Percentiles rank a stretch among this genome's conserved stretches.
phyloP scores from a whole-genome alignment of 2,888 invertebrate genomes.

The Hemistola chrysoprasaria region DNA sequence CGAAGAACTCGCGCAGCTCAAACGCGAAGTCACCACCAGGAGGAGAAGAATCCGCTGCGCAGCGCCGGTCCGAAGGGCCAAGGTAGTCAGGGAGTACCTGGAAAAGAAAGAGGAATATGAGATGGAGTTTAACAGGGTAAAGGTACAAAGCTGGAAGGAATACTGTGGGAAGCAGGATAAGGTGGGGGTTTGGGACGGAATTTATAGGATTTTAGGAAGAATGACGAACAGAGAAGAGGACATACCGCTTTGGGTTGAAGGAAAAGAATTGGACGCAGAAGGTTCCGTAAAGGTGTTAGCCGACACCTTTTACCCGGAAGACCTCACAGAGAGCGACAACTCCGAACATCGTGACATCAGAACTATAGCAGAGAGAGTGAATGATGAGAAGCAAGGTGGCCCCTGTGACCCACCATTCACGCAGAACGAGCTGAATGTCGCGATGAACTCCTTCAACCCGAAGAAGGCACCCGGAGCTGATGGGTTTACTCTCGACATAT shows the following conservation, averaged over 20 bases:
- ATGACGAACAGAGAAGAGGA: neutral
- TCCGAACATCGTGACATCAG: neutral
- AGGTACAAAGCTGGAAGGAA: no score
- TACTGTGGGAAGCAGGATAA: no score
- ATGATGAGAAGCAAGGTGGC: neutral
- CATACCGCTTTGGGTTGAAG: neutral
- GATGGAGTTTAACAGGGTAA: no score
- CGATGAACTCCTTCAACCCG: no score
- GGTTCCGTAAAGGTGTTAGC: no score
- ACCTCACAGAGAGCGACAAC: neutral
- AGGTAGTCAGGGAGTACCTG: neutral
- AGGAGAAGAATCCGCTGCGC: conserved; percentile 26
- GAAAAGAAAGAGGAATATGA: neutral
- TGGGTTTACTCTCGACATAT: neutral
- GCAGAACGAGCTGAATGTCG: neutral
- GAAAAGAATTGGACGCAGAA: neutral
- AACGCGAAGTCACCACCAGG: conserved; percentile 14
- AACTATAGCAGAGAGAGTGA: neutral
- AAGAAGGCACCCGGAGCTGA: no score
- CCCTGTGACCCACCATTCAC: neutral
- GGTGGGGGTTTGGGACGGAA: no score
- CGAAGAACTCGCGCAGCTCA: conserved; percentile 18
- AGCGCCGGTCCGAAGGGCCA: neutral
- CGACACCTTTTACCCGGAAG: neutral
- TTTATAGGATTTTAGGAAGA: neutral